Conservation (phyloP, 2,797 vertebrate species). For the Kryptopterus vitreolus region DNA sequence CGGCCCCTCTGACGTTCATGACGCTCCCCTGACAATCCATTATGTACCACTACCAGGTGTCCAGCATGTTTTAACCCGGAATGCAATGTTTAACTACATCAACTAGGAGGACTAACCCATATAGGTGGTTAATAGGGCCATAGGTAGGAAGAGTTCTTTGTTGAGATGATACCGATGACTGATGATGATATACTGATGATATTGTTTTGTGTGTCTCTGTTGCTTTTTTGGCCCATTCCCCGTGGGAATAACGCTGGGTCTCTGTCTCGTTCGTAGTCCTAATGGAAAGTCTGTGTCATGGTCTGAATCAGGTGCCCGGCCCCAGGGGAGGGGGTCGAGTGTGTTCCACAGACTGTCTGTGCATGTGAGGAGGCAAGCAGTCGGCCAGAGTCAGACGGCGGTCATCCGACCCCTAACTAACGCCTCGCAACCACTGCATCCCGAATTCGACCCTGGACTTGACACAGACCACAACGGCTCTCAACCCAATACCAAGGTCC, state of each 20-base stretch:
- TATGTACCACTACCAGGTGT: slow-evolving; percentile 62
- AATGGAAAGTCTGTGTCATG: slow-evolving; percentile 99
- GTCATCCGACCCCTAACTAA: slow-evolving; percentile 99
- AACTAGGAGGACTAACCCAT: slow-evolving; percentile 45
- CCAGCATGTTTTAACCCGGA: slow-evolving; percentile 52
- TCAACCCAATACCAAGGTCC: slow-evolving; percentile 85
- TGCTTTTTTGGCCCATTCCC: slow-evolving; percentile 63
- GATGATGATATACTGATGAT: slow-evolving; percentile 51
- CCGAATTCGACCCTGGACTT: slow-evolving; percentile 80
- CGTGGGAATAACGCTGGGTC: slow-evolving; percentile 80
- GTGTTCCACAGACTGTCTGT: slow-evolving; percentile 99
- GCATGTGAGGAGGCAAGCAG: slow-evolving; percentile 97
- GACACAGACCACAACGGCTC: slow-evolving; percentile 83
- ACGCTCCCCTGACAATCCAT: slow-evolving; percentile 70
- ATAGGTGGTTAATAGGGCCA: slow-evolving; percentile 38
- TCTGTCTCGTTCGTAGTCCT: slow-evolving; percentile 99
- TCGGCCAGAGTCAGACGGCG: slow-evolving; percentile 96
- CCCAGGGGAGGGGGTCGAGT: slow-evolving; percentile 92
- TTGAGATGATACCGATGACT: slow-evolving; percentile 34
- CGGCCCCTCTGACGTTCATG: slow-evolving; percentile 66
- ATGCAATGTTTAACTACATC: slow-evolving; percentile 53
- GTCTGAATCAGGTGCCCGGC: slow-evolving; percentile 99
- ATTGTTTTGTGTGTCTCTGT: slow-evolving; percentile 64
- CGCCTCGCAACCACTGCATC: slow-evolving; percentile 76
- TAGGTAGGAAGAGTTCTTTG: slow-evolving; percentile 35